Base-by-base conservation (phyloP, 37 sponge, comb jelly and placozoan genomes). In the Spongilla lacustris region DNA sequence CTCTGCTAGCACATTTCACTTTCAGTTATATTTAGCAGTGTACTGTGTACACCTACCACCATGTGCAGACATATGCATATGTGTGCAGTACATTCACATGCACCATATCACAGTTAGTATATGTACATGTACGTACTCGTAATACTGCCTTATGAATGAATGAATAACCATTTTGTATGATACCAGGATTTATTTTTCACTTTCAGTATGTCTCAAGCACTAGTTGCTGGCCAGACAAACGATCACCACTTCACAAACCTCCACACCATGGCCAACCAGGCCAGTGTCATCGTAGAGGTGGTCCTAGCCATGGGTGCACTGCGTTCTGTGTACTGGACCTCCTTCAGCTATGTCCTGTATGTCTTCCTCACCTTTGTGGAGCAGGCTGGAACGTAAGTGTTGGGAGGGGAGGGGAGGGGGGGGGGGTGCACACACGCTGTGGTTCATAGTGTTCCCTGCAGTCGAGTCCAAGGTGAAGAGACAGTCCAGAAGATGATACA, bases 381-480 rank as follows among this genome's bases (percentile, higher is more conserved):
- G 36, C 85, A 88, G 58, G 66, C 71, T 66, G 46, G 46, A 46
- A 46, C 46, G 46, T 46, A 46, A 46, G 46, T 46, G 46, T 46
- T 4, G 46, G 46, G 46, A 46, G n/a, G n/a, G n/a, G n/a, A n/a
- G n/a, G n/a, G n/a, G n/a, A n/a, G n/a, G n/a, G n/a, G n/a, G n/a
- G n/a, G n/a, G n/a, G n/a, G n/a, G n/a, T n/a, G n/a, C n/a, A n/a
- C n/a, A n/a, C n/a, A n/a, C n/a, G 46, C 46, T 46, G 4, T 46
- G 46, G 46, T 46, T n/a, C n/a, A n/a, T n/a, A n/a, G n/a, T n/a
- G n/a, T n/a, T n/a, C n/a, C n/a, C 6, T 30, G 29, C 48, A 86
- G 83, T 73, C 80, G 79, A 12, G 73, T 79, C 19, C 80, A 86
- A 30, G 83, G 86, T 23, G 93, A 89, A 24, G 89, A 90, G 38